phyloP scores from a whole-genome alignment of 2,113 vertebrate species.

The Colossoma macropomum region DNA sequence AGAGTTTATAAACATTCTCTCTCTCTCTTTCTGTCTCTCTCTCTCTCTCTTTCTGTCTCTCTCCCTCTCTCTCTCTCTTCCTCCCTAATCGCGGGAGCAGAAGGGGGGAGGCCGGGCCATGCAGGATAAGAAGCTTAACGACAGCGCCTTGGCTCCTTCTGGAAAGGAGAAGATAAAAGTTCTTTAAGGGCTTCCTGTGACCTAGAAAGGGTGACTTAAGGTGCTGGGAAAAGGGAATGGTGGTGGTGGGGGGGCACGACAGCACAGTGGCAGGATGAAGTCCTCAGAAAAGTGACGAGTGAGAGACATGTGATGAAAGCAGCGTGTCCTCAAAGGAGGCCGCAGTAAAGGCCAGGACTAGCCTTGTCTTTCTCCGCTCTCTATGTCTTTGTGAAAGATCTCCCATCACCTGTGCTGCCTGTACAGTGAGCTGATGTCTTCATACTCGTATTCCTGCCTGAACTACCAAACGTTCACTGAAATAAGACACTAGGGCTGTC shows the following conservation, averaged over 20 bases:
- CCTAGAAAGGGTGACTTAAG: constrained; percentile 46
- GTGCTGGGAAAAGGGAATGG: constrained; percentile 11
- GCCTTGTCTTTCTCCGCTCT: neutral
- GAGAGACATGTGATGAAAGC: constrained; percentile 63
- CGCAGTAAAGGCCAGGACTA: neutral
- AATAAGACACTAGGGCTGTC: no score
- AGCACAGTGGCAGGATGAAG: constrained; percentile 15
- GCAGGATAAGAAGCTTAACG: constrained; percentile 71
- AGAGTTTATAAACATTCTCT: constrained; percentile 58
- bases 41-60: constrained; percentile 35
- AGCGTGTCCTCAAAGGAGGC: constrained; percentile 58
- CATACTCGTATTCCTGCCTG: no score
- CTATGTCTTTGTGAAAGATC: no score
- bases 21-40: constrained; percentile 28
- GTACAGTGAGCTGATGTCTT: no score
- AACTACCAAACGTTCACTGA: no score
- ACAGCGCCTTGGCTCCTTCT: constrained; percentile 56
- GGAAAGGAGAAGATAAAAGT: constrained; percentile 39
- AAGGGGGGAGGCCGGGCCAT: constrained; percentile 53
- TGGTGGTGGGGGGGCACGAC: neutral
- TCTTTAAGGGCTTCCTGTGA: constrained; percentile 46
- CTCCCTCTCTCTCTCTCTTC: constrained; percentile 30
- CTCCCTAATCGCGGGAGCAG: constrained; percentile 46
- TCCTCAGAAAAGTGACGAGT: constrained; percentile 56
- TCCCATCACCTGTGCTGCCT: no score